phyloP scores from a whole-genome alignment of 2,797 vertebrate species.

The Lutjanus argentimaculatus region DNA sequence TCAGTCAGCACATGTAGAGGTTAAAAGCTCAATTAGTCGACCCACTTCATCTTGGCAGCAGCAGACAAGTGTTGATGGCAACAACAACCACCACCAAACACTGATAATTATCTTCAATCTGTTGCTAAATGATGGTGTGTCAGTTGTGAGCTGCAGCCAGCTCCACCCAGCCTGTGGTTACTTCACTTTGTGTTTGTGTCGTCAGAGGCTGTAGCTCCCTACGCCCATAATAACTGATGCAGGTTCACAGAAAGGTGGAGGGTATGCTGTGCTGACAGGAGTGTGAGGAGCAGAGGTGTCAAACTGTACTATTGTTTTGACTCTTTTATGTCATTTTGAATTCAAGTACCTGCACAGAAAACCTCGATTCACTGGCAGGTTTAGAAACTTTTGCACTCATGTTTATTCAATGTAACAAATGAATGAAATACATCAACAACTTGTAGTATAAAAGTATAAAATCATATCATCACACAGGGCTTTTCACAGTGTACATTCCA shows the following conservation, averaged over 20 bases:
- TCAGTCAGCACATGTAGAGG: constrained; percentile 6
- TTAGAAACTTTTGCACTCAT: no score
- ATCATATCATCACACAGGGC: no score
- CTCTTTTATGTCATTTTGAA: neutral
- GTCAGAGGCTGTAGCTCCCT: constrained; percentile 38
- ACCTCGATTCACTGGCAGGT: neutral
- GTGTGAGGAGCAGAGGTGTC: constrained; percentile 10
- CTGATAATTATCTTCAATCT: constrained; percentile 60
- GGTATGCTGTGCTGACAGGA: no score
- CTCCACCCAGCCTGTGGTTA: constrained; percentile 83
- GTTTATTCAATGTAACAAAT: neutral
- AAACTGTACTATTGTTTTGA: neutral
- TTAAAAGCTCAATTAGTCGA: constrained; percentile 39
- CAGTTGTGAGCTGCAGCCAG: constrained; percentile 32
- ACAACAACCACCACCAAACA: constrained; percentile 5
- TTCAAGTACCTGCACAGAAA: neutral
- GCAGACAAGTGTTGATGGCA: constrained; percentile 23
- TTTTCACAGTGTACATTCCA: no score
- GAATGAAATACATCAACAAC: neutral
- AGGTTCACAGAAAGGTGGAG: constrained; percentile 44
- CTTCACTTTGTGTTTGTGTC: constrained; percentile 53
- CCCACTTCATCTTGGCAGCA: constrained; percentile 12
- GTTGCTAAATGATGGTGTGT: constrained; percentile 75
- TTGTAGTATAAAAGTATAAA: neutral
- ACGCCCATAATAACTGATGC: constrained; percentile 62